Evolutionary conservation across 1,140 invertebrate genomes (phyloP), one percentile per base, ranked within the genome.

Genomic region (Platyscapa corneri): DNA sequence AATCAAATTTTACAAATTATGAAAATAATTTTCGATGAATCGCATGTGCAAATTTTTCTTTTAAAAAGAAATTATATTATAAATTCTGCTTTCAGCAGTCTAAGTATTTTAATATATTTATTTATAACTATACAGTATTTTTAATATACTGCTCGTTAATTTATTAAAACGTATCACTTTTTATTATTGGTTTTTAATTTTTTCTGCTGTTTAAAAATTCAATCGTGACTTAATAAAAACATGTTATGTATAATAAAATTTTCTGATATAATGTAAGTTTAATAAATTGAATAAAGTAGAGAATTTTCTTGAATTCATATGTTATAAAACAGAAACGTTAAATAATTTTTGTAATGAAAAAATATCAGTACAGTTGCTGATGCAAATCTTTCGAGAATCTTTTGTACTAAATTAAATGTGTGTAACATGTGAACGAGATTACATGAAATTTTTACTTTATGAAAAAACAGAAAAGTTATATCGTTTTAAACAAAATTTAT

Each of bases 1-100:
- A 84, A 78, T 84, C 10, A 79, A 84, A 84, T 72, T 39, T 78
- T 72, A 84, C 77, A 65, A 83, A 76, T 84, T 32, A 79, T 23
- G 64, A 7, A 14, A 37, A 78, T 46, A n/a, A 78, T 84, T 77
- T 34, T 56, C 23, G 12, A 56, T 49, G 16, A 34, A 78, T 70
- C 20, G 60, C 34, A 70, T 7, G 6, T 7, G 5, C n/a, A n/a
- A n/a, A n/a, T n/a, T 37, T 42, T 42, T 18, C 65, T 76, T 37
- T 10, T 32, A 37, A 67, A 60, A 60, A 65, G 42, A 65, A 64
- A 2, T 30, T 42, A 77, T 49, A 77, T 60, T 20, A 27, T 64
- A 64, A 42, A 81, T 81, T 70, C n/a, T 27, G 39, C 64, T 70
- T 49, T 42, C 23, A 49, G 46, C 79, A 72, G 65, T 81, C 64